Conservation (phyloP, 23 tunicate species). For the Pegea sp. region DNA sequence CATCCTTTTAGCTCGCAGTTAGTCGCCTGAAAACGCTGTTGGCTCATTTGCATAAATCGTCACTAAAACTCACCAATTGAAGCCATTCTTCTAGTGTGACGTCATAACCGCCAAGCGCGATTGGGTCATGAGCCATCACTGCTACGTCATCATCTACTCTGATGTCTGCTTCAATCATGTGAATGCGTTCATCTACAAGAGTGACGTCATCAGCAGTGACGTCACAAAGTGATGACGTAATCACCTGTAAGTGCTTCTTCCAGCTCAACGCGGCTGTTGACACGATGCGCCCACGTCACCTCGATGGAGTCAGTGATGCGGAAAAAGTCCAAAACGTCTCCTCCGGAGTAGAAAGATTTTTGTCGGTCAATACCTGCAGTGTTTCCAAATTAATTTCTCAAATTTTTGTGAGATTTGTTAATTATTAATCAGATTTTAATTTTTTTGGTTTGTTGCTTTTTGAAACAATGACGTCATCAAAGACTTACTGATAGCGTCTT, state of each 20-base stretch:
- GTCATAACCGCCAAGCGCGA: slow-evolving; percentile 20
- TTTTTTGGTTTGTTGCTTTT: too few species aligned
- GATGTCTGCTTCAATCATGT: slow-evolving; percentile 80
- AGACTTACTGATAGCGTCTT: too few species aligned
- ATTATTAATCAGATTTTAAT: too few species aligned
- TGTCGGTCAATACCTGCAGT: too few species aligned
- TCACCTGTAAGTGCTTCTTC: slow-evolving; percentile 22
- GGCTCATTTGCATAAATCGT: background rate
- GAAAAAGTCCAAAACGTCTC: slow-evolving; percentile 57
- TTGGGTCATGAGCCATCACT: slow-evolving; percentile 74
- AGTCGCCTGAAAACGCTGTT: slow-evolving; percentile 5
- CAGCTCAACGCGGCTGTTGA: slow-evolving; percentile 15
- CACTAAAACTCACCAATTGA: slow-evolving; percentile 12
- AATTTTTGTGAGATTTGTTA: too few species aligned
- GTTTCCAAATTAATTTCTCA: too few species aligned
- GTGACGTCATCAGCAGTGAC: too few species aligned
- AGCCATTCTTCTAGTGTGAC: slow-evolving; percentile 49
- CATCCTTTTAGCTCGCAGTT: slow-evolving; percentile 3
- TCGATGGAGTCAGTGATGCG: slow-evolving; percentile 50
- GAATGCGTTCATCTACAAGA: slow-evolving; percentile 44
- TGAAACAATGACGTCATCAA: too few species aligned
- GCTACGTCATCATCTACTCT: slow-evolving; percentile 21
- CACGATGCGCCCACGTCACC: slow-evolving; percentile 80
- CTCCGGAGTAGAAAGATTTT: slow-evolving; percentile 65
- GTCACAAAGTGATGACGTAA: background rate